These are phyloP conservation scores for Lasioglossum marginatum DNA, from an alignment of 2,888 invertebrate species.

Conservation along the genomic window DNA sequence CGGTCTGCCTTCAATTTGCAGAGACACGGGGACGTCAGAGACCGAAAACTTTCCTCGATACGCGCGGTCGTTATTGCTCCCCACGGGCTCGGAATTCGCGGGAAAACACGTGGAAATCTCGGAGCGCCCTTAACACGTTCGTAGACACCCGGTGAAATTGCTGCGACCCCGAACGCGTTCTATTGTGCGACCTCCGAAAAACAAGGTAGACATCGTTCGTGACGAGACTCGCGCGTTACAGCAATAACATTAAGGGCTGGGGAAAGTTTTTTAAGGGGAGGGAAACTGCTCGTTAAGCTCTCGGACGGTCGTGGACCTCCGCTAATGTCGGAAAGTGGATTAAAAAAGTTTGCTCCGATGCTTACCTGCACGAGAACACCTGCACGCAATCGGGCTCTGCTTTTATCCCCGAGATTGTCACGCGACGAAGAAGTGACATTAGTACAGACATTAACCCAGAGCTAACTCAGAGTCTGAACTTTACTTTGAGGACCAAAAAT, in stretches of 20 bases:
- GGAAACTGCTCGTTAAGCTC: constrained; percentile 36
- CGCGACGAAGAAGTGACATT: background rate
- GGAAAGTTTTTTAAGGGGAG: background rate
- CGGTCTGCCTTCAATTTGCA: background rate
- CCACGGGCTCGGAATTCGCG: background rate
- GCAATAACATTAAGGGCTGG: background rate
- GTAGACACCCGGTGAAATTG: background rate
- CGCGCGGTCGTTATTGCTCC: background rate
- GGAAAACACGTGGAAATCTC: background rate
- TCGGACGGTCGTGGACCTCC: constrained; percentile 14
- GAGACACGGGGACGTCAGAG: background rate
- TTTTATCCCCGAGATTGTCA: background rate
- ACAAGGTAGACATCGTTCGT: background rate
- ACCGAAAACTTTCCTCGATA: background rate
- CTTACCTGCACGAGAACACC: background rate
- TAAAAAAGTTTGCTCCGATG: constrained; percentile 50
- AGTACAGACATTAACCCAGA: no score
- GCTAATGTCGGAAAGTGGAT: constrained; percentile 54
- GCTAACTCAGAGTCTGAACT: no score
- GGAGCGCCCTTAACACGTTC: background rate
- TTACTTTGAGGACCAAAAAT: no score
- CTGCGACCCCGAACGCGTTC: background rate
- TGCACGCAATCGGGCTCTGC: background rate
- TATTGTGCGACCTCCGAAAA: background rate
- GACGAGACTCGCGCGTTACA: background rate